A percentile compares a stretch with the other conserved stretches of the same genome.
Evolutionary conservation across 2,888 invertebrate species (phyloP).

Genomic region (Eupithecia insigniata): DNA sequence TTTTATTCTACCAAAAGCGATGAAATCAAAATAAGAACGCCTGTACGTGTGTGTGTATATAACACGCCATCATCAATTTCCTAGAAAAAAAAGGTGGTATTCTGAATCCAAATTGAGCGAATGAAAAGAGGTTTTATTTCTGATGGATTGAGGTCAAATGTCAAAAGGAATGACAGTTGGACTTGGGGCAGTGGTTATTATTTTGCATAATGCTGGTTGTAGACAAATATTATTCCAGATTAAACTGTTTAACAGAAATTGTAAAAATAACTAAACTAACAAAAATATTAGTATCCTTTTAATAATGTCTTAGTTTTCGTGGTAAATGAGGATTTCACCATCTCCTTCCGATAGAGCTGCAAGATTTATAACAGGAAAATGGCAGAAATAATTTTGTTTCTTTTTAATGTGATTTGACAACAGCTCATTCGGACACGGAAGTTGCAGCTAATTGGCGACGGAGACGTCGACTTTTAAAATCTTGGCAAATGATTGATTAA

Average conservation of each 20-base stretch:
- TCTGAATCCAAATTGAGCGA: neutral
- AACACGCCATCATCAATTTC: neutral
- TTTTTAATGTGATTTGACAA: slow-evolving; percentile 50
- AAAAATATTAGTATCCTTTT: neutral
- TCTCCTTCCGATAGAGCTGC: slow-evolving; percentile 6
- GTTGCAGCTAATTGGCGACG: slow-evolving; percentile 66
- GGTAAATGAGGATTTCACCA: slow-evolving; percentile 5
- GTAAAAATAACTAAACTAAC: neutral
- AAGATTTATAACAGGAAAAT: slow-evolving; percentile 12
- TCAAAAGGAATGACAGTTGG: neutral
- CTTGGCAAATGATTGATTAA: slow-evolving; percentile 43
- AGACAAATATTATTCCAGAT: neutral
- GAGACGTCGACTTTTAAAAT: slow-evolving; percentile 56
- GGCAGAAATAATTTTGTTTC: slow-evolving; percentile 24
- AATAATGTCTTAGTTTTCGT: neutral
- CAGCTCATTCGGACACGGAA: slow-evolving; percentile 68
- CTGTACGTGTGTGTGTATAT: too few species aligned
- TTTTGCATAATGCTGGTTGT: neutral
- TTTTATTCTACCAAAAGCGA: neutral
- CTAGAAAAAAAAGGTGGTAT: neutral
- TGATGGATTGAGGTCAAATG: neutral
- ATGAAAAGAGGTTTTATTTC: slow-evolving; percentile 2
- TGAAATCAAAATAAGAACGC: neutral
- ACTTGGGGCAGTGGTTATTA: neutral
- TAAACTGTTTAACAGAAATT: neutral